A percentile compares a stretch with the other conserved stretches of the same genome.
phyloP scores from a whole-genome alignment of 2,888 invertebrate species.

The Nephrotoma flavescens region DNA sequence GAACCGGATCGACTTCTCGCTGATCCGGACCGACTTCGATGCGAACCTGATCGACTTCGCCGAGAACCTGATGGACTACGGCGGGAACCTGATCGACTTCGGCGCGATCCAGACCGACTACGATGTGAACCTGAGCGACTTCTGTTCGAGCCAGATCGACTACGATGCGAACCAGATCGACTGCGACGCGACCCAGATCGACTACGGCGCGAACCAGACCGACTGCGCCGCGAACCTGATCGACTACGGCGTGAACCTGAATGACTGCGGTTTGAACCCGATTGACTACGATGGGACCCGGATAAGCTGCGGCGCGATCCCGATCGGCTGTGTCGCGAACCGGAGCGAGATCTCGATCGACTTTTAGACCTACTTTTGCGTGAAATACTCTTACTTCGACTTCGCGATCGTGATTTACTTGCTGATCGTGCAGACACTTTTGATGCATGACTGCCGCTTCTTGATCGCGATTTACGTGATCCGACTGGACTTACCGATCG shows the following conservation, averaged over 20 bases:
- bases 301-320: constrained; percentile 15
- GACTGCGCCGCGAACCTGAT: constrained; percentile 15
- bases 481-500: neutral
- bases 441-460: neutral
- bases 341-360: neutral
- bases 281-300: neutral
- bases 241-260: constrained; percentile 20
- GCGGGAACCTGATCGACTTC: constrained; percentile 4
- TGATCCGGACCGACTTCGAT: constrained; percentile 17
- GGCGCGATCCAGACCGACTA: constrained; percentile 14
- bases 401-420: constrained; percentile 10
- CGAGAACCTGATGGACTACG: constrained; percentile 2
- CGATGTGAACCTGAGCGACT: constrained; percentile 14
- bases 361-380: constrained; percentile 5
- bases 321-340: constrained; percentile 15
- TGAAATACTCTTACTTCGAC: neutral
- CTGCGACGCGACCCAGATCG: constrained; percentile 16
- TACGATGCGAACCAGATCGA: constrained; percentile 20
- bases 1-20: constrained; percentile 22
- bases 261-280: constrained; percentile 6
- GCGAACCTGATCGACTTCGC: constrained; percentile 6
- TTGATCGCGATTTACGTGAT: constrained; percentile 1
- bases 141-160: constrained; percentile 20
- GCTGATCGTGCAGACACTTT: neutral
- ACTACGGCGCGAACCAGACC: constrained; percentile 14